Conservation (phyloP, 2,888 invertebrate species). For the Altica lythri region DNA sequence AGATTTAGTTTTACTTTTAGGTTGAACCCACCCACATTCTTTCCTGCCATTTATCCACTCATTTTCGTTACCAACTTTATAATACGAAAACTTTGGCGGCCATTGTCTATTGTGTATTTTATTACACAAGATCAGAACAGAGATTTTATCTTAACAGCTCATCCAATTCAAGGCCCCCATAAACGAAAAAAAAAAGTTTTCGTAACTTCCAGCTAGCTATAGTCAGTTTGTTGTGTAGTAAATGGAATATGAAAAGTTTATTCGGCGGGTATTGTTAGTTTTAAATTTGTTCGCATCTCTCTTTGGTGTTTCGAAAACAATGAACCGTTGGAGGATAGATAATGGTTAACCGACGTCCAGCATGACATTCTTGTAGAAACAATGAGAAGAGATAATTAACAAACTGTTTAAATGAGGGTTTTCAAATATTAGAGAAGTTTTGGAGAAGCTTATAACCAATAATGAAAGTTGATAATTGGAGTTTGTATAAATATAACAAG, state of each 20-base stretch:
- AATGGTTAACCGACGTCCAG: conserved; percentile 16
- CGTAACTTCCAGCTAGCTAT: conserved; percentile 22
- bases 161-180: conserved; percentile 24
- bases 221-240: conserved; percentile 29
- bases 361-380: conserved; percentile 18
- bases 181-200: conserved; percentile 24
- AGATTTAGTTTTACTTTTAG: no score
- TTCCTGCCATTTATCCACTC: no score
- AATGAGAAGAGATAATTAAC: conserved; percentile 18
- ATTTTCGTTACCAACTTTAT: conserved; percentile 11
- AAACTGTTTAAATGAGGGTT: conserved; percentile 15
- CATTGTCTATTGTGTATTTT: conserved; percentile 38
- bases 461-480: no score
- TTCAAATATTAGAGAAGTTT: conserved; percentile 12
- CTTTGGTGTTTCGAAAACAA: conserved; percentile 17
- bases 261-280: conserved; percentile 30
- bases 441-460: neutral
- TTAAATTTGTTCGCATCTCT: conserved; percentile 23
- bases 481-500: no score
- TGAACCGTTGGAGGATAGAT: conserved; percentile 3
- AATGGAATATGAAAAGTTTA: conserved; percentile 34
- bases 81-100: conserved; percentile 29
- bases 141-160: conserved; percentile 38
- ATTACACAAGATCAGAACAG: conserved; percentile 25
- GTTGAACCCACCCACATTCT: no score